These are phyloP conservation scores for Pheosia gnoma DNA, from an alignment of 2,888 invertebrate species.

Conservation along the genomic window DNA sequence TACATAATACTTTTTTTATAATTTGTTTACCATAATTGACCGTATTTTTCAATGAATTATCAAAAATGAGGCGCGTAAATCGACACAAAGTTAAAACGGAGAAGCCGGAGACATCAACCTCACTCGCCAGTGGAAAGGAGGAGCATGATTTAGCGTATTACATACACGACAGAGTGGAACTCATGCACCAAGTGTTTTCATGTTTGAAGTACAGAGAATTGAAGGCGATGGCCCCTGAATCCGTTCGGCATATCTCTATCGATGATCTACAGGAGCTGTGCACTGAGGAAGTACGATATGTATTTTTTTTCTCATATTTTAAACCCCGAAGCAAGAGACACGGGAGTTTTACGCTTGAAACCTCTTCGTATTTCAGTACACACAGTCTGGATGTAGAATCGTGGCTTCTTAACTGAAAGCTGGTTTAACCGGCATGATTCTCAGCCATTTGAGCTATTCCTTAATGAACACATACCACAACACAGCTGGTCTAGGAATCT, in stretches of 20 bases:
- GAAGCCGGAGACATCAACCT: constrained; percentile 54
- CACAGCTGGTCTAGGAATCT: too few relatives aligned
- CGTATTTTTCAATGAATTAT: not conserved
- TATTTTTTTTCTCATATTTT: not conserved
- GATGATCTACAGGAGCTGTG: constrained; percentile 85
- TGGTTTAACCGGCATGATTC: too few relatives aligned
- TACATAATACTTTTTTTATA: not conserved
- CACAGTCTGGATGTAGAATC: too few relatives aligned
- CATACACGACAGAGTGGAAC: constrained; percentile 84
- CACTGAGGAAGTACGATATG: constrained; percentile 79
- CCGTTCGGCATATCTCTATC: constrained; percentile 67
- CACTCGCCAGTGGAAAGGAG: constrained; percentile 45
- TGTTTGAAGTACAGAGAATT: constrained; percentile 83
- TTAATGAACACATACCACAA: too few relatives aligned
- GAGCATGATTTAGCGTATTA: constrained; percentile 83
- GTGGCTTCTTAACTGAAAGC: too few relatives aligned
- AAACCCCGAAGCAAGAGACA: too few relatives aligned
- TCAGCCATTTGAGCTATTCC: too few relatives aligned
- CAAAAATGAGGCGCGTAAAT: constrained; percentile 35
- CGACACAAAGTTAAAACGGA: constrained; percentile 66
- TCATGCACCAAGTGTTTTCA: constrained; percentile 85
- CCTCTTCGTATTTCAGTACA: too few relatives aligned
- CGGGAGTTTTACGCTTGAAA: too few relatives aligned
- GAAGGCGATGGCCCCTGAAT: constrained; percentile 82
- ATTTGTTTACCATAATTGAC: not conserved